A percentile compares a stretch with the other conserved stretches of the same genome.
Conservation (phyloP, 2,888 invertebrate genomes). For the Philhelius pedissequus region DNA sequence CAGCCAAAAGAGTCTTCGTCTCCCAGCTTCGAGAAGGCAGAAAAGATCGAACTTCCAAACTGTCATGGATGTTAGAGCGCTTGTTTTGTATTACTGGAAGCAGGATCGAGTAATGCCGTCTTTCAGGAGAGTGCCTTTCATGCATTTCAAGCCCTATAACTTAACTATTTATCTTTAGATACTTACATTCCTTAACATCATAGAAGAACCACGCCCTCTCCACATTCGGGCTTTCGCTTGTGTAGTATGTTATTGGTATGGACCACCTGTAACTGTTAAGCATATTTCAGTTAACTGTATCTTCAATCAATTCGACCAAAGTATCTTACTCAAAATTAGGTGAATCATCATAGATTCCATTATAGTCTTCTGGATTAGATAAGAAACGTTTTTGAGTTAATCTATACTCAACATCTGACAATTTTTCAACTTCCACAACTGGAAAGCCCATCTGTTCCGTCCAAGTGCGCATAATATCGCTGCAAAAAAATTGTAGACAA, state of each 20-base stretch:
- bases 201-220: constrained; percentile 78
- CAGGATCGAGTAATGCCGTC: too few species aligned
- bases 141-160: too few species aligned
- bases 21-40: too few species aligned
- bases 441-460: constrained; percentile 94
- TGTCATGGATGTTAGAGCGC: too few species aligned
- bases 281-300: background rate
- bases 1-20: too few species aligned
- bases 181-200: constrained; percentile 74
- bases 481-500: constrained; percentile 69
- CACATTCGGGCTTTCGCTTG: constrained; percentile 79
- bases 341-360: constrained; percentile 79
- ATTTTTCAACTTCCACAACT: constrained; percentile 82
- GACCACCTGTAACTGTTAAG: constrained; percentile 88
- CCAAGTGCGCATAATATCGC: constrained; percentile 91
- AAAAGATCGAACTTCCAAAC: too few species aligned
- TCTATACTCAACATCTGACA: constrained; percentile 80
- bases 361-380: constrained; percentile 82
- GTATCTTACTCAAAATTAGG: constrained; percentile 79
- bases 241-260: constrained; percentile 89
- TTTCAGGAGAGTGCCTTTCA: too few species aligned
- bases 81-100: too few species aligned
- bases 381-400: constrained; percentile 90
- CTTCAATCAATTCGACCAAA: background rate
- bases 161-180: background rate